phyloP scores from a whole-genome alignment of 2,113 vertebrate genomes.

The Philantomba maxwellii region DNA sequence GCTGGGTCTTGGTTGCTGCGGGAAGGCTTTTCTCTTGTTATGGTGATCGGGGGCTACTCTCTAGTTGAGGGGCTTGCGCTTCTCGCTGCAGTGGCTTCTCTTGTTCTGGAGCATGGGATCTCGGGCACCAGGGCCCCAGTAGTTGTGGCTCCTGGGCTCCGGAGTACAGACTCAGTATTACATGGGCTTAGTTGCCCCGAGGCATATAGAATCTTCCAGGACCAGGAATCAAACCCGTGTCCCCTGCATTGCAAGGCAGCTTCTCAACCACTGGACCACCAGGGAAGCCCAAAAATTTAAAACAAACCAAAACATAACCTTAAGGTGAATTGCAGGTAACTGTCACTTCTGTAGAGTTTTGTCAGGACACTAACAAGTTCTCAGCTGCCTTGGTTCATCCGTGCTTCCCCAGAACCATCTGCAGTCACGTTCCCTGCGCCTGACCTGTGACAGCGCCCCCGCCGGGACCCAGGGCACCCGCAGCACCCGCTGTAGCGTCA shows the following conservation, averaged over 20 bases:
- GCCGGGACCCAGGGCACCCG: conserved; percentile 34
- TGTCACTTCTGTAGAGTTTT: not conserved
- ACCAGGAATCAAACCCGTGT: not conserved
- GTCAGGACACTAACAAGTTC: not conserved
- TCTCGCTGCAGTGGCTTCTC: fast-evolving
- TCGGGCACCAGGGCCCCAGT: not conserved
- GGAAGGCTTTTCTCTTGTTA: not conserved
- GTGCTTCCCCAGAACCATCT: not conserved
- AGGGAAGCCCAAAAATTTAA: not conserved
- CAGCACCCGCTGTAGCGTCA: conserved; percentile 75
- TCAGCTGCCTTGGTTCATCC: fast-evolving
- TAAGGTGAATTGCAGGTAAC: not conserved
- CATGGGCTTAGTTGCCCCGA: not conserved
- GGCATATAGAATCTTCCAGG: not conserved
- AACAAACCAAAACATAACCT: not conserved
- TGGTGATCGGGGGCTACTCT: not conserved
- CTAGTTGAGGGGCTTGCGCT: not conserved
- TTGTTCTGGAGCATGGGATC: not conserved
- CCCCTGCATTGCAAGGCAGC: not conserved
- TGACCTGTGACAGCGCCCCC: conserved; percentile 74
- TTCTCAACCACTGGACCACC: not conserved
- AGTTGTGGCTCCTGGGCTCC: not conserved
- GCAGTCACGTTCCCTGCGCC: not conserved
- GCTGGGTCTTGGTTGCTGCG: not conserved
- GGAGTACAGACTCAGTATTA: not conserved